Evolutionary conservation across 2,888 invertebrate genomes (phyloP).

Genomic region (Cephus runcator): DNA sequence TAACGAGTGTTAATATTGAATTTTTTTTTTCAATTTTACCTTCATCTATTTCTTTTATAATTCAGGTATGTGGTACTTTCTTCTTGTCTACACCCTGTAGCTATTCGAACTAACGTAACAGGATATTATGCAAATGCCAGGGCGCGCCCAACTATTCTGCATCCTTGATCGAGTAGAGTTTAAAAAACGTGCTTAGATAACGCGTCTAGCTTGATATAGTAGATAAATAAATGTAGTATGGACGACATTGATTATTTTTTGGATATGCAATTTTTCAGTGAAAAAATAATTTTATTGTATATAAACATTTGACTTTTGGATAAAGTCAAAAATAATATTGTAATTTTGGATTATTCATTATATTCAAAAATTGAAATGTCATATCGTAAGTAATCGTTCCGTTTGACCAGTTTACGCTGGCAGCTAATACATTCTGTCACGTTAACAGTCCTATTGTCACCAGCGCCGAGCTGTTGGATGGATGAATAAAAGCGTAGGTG

Average conservation of each 20-base stretch:
- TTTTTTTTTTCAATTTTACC: neutral
- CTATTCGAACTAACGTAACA: conserved; percentile 9
- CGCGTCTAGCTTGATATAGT: neutral
- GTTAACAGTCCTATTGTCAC: neutral
- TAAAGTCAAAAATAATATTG: neutral
- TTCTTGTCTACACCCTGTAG: neutral
- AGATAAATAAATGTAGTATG: neutral
- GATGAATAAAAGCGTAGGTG: neutral
- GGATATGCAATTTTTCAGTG: neutral
- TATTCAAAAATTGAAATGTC: neutral
- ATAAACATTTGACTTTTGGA: neutral
- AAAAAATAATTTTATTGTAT: neutral
- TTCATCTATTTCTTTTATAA: neutral
- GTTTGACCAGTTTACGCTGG: neutral
- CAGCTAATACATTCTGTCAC: neutral
- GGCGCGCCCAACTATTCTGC: conserved; percentile 15
- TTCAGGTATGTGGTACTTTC: neutral
- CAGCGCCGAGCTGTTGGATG: neutral
- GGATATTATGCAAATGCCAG: conserved; percentile 21
- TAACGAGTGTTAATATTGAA: neutral
- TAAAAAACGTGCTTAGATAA: neutral
- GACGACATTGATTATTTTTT: no score
- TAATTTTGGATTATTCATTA: neutral
- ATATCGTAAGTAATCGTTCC: neutral
- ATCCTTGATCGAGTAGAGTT: neutral